Percentiles rank a stretch among this genome's conserved stretches.
Conservation (phyloP, 2,113 vertebrate genomes). For the Holacanthus passer region DNA sequence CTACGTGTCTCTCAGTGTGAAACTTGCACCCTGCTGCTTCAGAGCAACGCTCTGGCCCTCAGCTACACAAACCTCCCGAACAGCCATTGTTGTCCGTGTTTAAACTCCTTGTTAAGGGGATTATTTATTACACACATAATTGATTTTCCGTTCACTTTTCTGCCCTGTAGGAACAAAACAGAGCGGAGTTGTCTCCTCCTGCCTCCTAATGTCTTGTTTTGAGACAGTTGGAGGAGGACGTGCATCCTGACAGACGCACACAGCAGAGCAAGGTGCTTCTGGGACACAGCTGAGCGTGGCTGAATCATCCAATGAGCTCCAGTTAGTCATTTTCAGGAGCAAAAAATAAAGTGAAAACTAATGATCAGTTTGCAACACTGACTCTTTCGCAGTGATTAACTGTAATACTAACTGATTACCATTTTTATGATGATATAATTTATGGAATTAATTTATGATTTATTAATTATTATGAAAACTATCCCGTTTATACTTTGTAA, state of each 20-base stretch:
- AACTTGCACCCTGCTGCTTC: not conserved
- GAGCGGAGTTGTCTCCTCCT: not conserved
- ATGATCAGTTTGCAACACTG: too few species aligned
- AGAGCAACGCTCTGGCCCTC: slow-evolving; percentile 32
- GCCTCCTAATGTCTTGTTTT: not conserved
- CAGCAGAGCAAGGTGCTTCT: not conserved
- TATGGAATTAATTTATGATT: too few species aligned
- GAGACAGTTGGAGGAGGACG: not conserved
- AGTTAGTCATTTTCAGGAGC: too few species aligned
- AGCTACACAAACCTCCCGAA: slow-evolving; percentile 35
- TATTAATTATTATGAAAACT: too few species aligned
- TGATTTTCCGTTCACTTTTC: slow-evolving; percentile 33
- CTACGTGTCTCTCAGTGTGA: not conserved
- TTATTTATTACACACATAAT: slow-evolving; percentile 58
- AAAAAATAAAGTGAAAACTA: too few species aligned
- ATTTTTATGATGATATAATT: too few species aligned
- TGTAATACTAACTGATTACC: too few species aligned
- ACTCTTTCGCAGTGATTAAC: too few species aligned
- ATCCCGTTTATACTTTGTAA: not conserved
- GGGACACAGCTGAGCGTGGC: not conserved
- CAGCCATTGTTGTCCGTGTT: slow-evolving; percentile 29
- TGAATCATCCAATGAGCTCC: too few species aligned
- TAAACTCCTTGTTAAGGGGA: slow-evolving; percentile 31
- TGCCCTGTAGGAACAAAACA: slow-evolving; percentile 34
- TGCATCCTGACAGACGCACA: not conserved